Evolutionary conservation across 1,140 invertebrate genomes (phyloP).

Genomic region (Meloidogyne hapla): DNA sequence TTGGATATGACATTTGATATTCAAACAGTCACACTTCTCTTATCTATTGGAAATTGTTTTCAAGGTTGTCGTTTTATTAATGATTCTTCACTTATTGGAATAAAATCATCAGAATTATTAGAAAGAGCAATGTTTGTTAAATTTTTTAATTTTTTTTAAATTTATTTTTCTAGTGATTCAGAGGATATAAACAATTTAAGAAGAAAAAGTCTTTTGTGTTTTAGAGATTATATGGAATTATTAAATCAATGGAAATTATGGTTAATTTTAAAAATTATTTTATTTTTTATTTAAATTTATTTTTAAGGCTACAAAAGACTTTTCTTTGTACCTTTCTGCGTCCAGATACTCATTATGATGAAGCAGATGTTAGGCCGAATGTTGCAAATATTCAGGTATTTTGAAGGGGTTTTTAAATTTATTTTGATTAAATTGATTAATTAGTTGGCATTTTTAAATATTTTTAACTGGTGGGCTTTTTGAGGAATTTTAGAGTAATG

Average conservation of each 20-base stretch:
- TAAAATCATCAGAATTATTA: conserved; percentile 42
- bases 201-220: conserved; percentile 36
- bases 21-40: conserved; percentile 38
- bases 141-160: conserved; percentile 21
- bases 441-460: background rate
- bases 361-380: conserved; percentile 16
- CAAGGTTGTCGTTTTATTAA: conserved; percentile 33
- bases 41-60: conserved; percentile 44
- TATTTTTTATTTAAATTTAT: background rate
- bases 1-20: conserved; percentile 44
- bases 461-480: background rate
- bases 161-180: conserved; percentile 34
- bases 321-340: conserved; percentile 32
- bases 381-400: conserved; percentile 9
- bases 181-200: conserved; percentile 35
- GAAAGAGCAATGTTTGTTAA: conserved; percentile 38
- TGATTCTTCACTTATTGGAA: conserved; percentile 30
- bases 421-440: no score
- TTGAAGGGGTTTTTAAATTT: background rate
- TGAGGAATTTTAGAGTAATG: no score
- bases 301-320: conserved; percentile 34
- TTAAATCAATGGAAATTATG: conserved; percentile 28
- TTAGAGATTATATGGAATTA: conserved; percentile 42
- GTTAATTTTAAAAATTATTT: conserved; percentile 15
- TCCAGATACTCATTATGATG: conserved; percentile 13